Evolutionary conservation across 2,888 invertebrate species (phyloP).

Genomic region (Fragum fragum): DNA sequence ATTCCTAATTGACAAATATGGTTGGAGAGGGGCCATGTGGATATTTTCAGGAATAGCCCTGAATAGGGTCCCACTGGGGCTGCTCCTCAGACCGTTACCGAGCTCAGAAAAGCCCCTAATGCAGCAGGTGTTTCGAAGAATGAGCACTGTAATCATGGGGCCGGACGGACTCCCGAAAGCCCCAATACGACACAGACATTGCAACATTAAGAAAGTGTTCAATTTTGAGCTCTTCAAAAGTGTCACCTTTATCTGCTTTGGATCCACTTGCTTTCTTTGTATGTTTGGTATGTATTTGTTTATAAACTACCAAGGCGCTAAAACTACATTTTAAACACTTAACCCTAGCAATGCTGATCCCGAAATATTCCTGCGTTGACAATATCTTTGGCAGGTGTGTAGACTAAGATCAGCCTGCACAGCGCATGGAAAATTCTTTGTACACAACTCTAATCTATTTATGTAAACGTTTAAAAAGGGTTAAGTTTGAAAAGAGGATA

Average conservation of each 20-base stretch:
- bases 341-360: no score
- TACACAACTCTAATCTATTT: no score
- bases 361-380: no score
- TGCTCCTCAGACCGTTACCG: conserved; percentile 17
- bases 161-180: background rate
- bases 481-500: no score
- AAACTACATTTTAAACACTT: no score
- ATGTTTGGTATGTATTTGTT: conserved; percentile 81
- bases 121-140: background rate
- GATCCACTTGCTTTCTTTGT: conserved; percentile 78
- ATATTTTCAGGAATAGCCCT: conserved; percentile 30
- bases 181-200: background rate
- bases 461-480: no score
- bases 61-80: conserved; percentile 33
- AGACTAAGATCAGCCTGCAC: no score
- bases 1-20: conserved; percentile 23
- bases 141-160: background rate
- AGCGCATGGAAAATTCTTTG: no score
- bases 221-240: conserved; percentile 93
- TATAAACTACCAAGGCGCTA: no score
- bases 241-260: conserved; percentile 90
- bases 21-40: conserved; percentile 34
- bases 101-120: background rate
- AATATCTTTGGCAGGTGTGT: no score
- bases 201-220: conserved; percentile 85